Conservation (phyloP, 2,113 vertebrate species). For the Coregonus clupeaformis region DNA sequence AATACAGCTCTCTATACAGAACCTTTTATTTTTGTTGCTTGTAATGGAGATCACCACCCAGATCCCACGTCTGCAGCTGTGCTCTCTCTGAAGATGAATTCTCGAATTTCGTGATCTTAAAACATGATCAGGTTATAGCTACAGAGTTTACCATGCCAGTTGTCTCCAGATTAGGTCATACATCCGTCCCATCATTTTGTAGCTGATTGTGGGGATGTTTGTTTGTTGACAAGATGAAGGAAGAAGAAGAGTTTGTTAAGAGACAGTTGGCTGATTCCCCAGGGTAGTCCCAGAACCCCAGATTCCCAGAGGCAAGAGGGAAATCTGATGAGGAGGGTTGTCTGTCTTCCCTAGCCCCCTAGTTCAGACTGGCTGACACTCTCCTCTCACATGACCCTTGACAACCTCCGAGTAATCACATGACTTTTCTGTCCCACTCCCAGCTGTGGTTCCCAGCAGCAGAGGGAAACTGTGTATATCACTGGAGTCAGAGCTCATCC, state of each 20-base stretch:
- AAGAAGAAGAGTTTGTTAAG: not conserved
- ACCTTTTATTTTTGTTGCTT: not conserved
- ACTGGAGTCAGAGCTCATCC: not conserved
- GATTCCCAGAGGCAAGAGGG: conserved; percentile 11
- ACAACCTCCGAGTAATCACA: conserved; percentile 45
- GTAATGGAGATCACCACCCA: not conserved
- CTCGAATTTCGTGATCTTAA: too few relatives aligned
- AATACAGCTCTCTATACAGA: not conserved
- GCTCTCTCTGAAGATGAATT: too few relatives aligned
- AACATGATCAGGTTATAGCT: not conserved
- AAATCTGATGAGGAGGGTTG: conserved; percentile 42
- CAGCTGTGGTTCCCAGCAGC: conserved; percentile 15
- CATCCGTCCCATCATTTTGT: too few relatives aligned
- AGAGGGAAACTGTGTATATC: conserved; percentile 12
- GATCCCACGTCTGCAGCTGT: not conserved
- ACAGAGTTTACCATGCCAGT: not conserved
- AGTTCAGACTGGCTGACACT: conserved; percentile 33
- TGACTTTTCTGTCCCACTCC: conserved; percentile 56
- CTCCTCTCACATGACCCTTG: conserved; percentile 60
- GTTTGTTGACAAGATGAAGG: too few relatives aligned
- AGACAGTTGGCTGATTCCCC: not conserved
- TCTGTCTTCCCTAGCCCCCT: conserved; percentile 1
- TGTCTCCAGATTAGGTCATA: too few relatives aligned
- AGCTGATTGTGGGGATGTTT: not conserved
- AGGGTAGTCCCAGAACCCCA: not conserved